phyloP scores from a whole-genome alignment of 2,797 vertebrate species.

The Pangasius krempfi region DNA sequence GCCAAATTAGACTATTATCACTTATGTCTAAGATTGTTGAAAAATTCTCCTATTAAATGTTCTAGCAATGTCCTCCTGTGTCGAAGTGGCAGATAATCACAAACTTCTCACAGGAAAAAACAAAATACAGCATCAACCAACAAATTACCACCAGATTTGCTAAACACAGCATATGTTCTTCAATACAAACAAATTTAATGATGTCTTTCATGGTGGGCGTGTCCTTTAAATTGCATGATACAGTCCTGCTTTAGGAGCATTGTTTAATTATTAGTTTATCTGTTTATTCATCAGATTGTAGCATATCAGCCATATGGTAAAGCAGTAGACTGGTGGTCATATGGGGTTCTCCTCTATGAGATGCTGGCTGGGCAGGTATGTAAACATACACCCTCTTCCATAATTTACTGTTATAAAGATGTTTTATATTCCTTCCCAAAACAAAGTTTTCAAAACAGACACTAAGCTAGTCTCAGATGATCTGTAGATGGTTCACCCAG shows the following conservation, averaged over 20 bases:
- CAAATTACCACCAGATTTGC: not conserved
- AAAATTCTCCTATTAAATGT: not conserved
- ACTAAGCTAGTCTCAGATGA: not conserved
- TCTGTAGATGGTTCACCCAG: not conserved
- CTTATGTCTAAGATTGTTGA: not conserved
- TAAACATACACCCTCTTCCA: constrained; percentile 4
- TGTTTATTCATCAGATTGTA: constrained; percentile 78
- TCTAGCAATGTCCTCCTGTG: not conserved
- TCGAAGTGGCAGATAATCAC: not conserved
- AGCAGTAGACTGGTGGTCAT: constrained; percentile 94
- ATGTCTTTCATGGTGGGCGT: not conserved
- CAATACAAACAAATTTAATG: not conserved
- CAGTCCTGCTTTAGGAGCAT: not conserved
- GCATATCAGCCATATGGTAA: constrained; percentile 89
- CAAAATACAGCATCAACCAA: not conserved
- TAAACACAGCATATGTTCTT: not conserved
- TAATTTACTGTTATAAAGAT: not conserved
- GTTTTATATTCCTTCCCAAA: not conserved
- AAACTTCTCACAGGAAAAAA: not conserved
- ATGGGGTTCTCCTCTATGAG: constrained; percentile 88
- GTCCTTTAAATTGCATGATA: constrained; percentile 5
- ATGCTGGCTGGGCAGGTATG: constrained; percentile 91
- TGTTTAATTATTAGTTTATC: constrained; percentile 11
- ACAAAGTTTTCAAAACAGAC: not conserved
- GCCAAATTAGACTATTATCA: not conserved